Evolutionary conservation across 2,113 vertebrate genomes (phyloP).

Genomic region (Petaurus breviceps): DNA sequence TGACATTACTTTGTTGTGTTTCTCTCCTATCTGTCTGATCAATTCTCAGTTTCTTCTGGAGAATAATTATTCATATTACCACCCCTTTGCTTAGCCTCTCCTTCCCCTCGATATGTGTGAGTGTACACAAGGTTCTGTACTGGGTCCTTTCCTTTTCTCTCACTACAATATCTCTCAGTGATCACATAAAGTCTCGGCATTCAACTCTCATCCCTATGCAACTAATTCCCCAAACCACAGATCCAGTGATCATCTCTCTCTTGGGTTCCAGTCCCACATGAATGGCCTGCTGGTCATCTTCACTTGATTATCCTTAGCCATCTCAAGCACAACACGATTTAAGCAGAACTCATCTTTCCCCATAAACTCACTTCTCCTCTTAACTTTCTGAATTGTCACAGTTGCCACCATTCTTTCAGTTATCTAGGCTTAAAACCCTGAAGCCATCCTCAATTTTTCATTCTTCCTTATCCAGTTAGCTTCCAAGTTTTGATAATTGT

Average conservation of each 20-base stretch:
- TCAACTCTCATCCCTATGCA: background rate
- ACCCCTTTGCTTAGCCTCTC: background rate
- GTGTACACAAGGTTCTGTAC: background rate
- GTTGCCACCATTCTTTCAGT: background rate
- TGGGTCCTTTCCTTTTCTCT: background rate
- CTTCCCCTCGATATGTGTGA: background rate
- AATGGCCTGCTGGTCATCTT: background rate
- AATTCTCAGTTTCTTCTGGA: background rate
- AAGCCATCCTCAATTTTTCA: background rate
- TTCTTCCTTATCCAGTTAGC: background rate
- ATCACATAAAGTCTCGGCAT: background rate
- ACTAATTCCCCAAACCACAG: background rate
- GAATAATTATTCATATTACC: background rate
- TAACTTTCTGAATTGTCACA: background rate
- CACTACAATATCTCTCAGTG: background rate
- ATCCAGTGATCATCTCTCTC: background rate
- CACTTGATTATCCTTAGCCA: background rate
- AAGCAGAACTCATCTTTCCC: background rate
- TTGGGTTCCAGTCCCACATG: background rate
- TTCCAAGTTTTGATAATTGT: background rate
- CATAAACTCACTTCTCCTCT: background rate
- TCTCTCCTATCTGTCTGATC: background rate
- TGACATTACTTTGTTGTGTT: background rate
- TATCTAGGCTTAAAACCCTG: background rate
- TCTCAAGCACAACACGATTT: background rate